These are phyloP conservation scores for Tragelaphus imberbis DNA, from an alignment of 2,113 vertebrate genomes.

Conservation along the genomic window DNA sequence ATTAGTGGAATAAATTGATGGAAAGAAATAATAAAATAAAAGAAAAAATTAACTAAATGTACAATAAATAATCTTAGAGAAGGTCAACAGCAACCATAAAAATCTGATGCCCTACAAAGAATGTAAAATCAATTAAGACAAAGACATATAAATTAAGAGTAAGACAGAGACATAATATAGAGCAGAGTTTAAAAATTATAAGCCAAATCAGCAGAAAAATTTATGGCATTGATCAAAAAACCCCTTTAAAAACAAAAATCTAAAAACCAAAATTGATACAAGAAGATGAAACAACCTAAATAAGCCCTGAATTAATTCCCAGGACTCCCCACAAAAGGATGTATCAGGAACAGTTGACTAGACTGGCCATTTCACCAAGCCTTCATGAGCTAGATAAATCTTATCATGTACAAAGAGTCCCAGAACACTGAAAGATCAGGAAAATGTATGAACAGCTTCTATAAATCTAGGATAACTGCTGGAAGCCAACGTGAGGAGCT, in stretches of 20 bases:
- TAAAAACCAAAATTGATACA: neutral
- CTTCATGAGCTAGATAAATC: neutral
- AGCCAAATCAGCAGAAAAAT: neutral
- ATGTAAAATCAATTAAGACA: neutral
- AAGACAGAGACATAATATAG: neutral
- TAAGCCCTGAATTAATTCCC: neutral
- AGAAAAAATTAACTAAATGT: conserved; percentile 2
- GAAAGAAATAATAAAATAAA: neutral
- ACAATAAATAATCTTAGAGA: neutral
- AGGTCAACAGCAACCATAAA: neutral
- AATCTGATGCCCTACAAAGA: neutral
- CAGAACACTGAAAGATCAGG: neutral
- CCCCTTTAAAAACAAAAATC: neutral
- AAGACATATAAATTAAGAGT: neutral
- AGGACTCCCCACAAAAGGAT: neutral
- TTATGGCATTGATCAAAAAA: neutral
- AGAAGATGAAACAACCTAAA: neutral
- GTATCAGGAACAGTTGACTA: neutral
- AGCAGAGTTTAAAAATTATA: neutral
- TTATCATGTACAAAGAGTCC: accelerated
- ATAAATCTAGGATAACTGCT: neutral
- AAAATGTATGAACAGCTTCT: neutral
- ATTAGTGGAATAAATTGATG: neutral
- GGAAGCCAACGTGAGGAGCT: too few relatives aligned
- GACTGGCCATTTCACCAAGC: neutral